A percentile compares a stretch with the other conserved stretches of the same genome.
These are phyloP conservation scores for Suncus etruscus DNA, from an alignment of 2,113 vertebrate genomes.

Conservation along the genomic window DNA sequence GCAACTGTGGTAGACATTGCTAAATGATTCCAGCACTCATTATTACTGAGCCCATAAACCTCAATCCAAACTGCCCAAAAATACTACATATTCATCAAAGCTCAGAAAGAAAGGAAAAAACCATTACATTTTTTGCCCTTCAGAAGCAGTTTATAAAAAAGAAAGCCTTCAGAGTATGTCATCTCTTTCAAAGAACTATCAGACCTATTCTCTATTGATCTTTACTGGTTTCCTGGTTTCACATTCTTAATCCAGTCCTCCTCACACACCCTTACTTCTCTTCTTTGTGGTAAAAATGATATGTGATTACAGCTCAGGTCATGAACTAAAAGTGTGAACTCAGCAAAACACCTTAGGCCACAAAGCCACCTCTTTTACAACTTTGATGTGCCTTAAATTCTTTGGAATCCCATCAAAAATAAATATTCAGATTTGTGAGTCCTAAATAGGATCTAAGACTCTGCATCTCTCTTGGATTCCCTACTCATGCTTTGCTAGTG, in stretches of 20 bases:
- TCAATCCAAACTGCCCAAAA: background rate
- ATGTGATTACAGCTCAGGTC: background rate
- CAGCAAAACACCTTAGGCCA: background rate
- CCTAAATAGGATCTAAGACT: background rate
- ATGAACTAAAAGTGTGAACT: background rate
- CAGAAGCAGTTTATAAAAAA: background rate
- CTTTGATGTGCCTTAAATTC: background rate
- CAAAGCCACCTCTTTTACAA: background rate
- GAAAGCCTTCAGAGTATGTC: background rate
- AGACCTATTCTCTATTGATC: background rate
- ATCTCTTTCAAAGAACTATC: background rate
- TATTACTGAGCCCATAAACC: background rate
- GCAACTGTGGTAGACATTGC: background rate
- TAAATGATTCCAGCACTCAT: background rate
- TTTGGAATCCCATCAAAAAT: constrained; percentile 23
- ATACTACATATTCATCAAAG: background rate
- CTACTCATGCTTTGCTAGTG: background rate
- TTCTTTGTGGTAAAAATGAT: background rate
- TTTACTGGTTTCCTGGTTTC: no score
- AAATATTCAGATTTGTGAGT: background rate
- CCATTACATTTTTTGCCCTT: background rate
- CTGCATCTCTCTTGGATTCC: background rate
- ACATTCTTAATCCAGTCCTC: background rate
- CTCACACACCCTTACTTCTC: background rate
- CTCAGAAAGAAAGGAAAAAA: background rate